Evolutionary conservation across 30 jellyfish, hydroid and myxozoan species (phyloP).

Genomic region (Aurelia coerulea): DNA sequence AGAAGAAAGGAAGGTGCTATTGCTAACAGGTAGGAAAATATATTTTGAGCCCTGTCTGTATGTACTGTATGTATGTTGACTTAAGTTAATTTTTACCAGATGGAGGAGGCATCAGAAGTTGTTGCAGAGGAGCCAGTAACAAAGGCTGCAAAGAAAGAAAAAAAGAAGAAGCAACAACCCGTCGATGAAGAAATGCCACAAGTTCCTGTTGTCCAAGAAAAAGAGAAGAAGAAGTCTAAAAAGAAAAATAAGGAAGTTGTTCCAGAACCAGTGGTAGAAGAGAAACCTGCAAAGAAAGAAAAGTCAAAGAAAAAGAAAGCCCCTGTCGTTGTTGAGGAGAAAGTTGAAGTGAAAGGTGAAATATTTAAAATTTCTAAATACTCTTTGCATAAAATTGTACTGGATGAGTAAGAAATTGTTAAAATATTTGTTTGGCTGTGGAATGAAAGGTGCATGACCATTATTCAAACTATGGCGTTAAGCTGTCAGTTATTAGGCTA

Average conservation of each 20-base stretch:
- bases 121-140: conserved; percentile 50
- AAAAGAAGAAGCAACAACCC: conserved; percentile 34
- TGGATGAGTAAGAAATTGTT: neutral
- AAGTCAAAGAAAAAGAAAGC: conserved; percentile 26
- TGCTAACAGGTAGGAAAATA: no score
- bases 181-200: conserved; percentile 10
- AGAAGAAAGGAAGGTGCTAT: no score
- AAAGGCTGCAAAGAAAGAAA: conserved; percentile 32
- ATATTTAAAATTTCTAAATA: neutral
- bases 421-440: neutral
- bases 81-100: neutral
- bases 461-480: neutral
- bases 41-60: no score
- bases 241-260: conserved; percentile 26
- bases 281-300: conserved; percentile 17
- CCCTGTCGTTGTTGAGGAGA: neutral
- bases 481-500: no score
- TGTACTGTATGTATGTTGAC: no score
- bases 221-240: conserved; percentile 41
- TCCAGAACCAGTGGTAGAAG: conserved; percentile 14
- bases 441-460: no score
- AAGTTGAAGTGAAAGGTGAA: conserved; percentile 1
- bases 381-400: neutral
- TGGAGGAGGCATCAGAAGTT: conserved; percentile 32
- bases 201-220: conserved; percentile 35